phyloP scores from a whole-genome alignment of 2,113 vertebrate species.

The Gulo gulo region DNA sequence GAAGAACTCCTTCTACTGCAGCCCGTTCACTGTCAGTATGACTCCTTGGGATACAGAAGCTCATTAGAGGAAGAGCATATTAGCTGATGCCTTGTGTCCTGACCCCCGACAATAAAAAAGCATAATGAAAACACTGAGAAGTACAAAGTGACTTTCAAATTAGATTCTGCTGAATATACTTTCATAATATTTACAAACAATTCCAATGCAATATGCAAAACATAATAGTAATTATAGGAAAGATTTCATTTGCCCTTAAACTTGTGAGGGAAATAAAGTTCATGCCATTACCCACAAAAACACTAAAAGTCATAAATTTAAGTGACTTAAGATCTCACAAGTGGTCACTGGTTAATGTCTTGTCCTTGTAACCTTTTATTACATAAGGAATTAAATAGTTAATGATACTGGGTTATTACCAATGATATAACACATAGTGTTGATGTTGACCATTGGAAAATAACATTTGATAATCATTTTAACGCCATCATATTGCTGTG shows the following conservation, averaged over 20 bases:
- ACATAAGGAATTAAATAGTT: neutral
- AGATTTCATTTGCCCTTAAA: constrained; percentile 2
- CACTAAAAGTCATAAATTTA: neutral
- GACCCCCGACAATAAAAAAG: neutral
- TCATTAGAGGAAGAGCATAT: neutral
- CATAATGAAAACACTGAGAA: neutral
- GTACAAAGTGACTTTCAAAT: neutral
- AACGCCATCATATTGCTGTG: neutral
- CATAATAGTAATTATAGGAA: neutral
- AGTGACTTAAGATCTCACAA: neutral
- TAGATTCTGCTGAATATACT: neutral
- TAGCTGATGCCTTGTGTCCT: neutral
- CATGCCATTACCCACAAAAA: neutral
- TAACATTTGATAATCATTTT: neutral
- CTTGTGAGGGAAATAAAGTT: neutral
- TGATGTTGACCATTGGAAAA: neutral
- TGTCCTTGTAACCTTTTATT: neutral
- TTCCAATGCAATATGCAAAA: neutral
- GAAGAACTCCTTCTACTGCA: constrained; percentile 27
- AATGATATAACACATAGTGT: neutral
- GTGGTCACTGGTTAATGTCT: neutral
- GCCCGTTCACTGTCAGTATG: constrained; percentile 65
- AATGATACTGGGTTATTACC: neutral
- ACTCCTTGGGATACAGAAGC: neutral
- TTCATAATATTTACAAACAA: neutral